Evolutionary conservation across 2,113 vertebrate genomes (phyloP).

Genomic region (Kobus ellipsiprymnus): DNA sequence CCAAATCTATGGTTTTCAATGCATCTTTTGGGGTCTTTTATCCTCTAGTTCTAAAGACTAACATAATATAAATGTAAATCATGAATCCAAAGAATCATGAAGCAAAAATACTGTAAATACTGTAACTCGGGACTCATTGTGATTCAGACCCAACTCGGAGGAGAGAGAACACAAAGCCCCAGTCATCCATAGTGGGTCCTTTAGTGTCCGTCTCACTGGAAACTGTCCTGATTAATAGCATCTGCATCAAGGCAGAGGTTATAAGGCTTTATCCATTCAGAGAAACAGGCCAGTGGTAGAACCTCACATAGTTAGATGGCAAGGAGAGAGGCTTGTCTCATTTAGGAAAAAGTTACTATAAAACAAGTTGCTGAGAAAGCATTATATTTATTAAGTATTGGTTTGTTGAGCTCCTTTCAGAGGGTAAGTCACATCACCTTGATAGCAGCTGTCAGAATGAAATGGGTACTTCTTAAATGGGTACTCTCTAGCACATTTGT

Average conservation of each 20-base stretch:
- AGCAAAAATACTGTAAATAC: not conserved
- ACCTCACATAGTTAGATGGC: not conserved
- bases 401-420: not conserved
- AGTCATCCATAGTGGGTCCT: not conserved
- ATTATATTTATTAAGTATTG: not conserved
- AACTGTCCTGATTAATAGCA: not conserved
- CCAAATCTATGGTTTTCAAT: not conserved
- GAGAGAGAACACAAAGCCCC: not conserved
- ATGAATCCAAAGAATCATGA: not conserved
- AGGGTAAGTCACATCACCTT: not conserved
- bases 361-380: not conserved
- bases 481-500: not conserved
- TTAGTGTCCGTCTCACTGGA: not conserved
- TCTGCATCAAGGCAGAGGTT: not conserved
- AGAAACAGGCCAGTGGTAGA: not conserved
- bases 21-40: constrained; percentile 14
- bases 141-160: not conserved
- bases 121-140: not conserved
- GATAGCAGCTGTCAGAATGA: not conserved
- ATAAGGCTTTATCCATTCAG: not conserved
- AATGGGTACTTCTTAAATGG: not conserved
- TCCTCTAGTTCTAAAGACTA: not conserved
- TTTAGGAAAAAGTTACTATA: not conserved
- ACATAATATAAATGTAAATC: not conserved
- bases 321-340: not conserved